These are phyloP conservation scores for Drosophila dunni DNA, from an alignment of 1,140 invertebrate genomes.

Conservation along the genomic window DNA sequence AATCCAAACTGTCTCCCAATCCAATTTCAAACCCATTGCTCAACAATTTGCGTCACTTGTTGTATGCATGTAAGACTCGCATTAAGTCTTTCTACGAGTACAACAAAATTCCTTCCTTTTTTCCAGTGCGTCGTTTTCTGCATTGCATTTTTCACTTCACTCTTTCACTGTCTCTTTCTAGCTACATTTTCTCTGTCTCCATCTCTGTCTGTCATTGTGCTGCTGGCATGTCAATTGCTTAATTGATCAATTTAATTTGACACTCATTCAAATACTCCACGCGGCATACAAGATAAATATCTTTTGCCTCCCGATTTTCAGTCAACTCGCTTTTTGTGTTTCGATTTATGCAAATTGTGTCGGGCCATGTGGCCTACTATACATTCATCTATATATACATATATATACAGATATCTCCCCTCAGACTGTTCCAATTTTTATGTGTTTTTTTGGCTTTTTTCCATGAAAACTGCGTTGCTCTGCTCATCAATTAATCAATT, in stretches of 20 bases:
- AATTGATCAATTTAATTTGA: slow-evolving; percentile 84
- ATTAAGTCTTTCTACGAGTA: slow-evolving; percentile 8
- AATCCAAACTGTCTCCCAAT: slow-evolving; percentile 1
- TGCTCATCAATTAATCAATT: slow-evolving; percentile 81
- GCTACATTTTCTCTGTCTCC: not conserved
- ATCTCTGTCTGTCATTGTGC: slow-evolving; percentile 1
- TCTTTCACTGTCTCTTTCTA: not conserved
- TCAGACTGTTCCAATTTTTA: slow-evolving; percentile 58
- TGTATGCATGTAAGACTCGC: slow-evolving; percentile 36
- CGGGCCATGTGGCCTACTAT: slow-evolving; percentile 65
- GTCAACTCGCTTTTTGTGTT: slow-evolving; percentile 69
- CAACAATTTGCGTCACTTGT: slow-evolving; percentile 77
- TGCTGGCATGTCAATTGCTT: slow-evolving; percentile 75
- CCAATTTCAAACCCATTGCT: slow-evolving; percentile 24
- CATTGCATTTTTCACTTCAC: slow-evolving; percentile 51
- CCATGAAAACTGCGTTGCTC: slow-evolving; percentile 61
- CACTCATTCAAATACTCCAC: slow-evolving; percentile 76
- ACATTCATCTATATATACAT: slow-evolving; percentile 3
- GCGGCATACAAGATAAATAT: slow-evolving; percentile 71
- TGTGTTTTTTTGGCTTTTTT: slow-evolving; percentile 43
- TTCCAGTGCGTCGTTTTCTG: not conserved
- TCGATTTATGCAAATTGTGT: slow-evolving; percentile 80
- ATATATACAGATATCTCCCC: not conserved
- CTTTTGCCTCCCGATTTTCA: slow-evolving; percentile 75
- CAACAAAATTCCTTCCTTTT: slow-evolving; percentile 3